Conservation (phyloP, 23 tunicate species). For the Halocynthia roretzi region DNA sequence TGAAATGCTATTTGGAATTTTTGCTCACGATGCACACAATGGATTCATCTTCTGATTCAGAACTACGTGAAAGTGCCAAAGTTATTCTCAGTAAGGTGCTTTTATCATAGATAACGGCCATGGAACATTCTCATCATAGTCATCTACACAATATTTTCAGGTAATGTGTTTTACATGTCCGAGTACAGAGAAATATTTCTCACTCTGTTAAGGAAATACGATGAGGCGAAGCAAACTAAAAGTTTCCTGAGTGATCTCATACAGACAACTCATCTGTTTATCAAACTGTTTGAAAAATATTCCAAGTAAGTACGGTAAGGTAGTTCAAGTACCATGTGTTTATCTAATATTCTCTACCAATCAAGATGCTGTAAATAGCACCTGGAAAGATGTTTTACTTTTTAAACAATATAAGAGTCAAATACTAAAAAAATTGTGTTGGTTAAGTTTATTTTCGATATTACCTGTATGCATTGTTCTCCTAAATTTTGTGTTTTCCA, state of each 20-base stretch:
- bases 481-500: too few species aligned
- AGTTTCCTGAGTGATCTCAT: conserved; percentile 54
- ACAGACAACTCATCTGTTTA: conserved; percentile 62
- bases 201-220: conserved; percentile 68
- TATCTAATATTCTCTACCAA: neutral
- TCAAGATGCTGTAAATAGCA: too few species aligned
- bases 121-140: neutral
- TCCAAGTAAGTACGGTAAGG: conserved; percentile 70
- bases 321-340: neutral
- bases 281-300: conserved; percentile 78
- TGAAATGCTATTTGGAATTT: conserved; percentile 84
- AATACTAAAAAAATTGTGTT: too few species aligned
- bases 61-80: conserved; percentile 65
- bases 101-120: too few species aligned
- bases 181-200: conserved; percentile 84
- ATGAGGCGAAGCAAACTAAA: conserved; percentile 69
- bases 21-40: conserved; percentile 63
- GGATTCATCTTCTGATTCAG: conserved; percentile 33
- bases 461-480: too few species aligned
- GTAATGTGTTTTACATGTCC: conserved; percentile 69
- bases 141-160: conserved; percentile 15
- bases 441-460: too few species aligned
- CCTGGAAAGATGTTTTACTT: too few species aligned
- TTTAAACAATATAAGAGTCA: too few species aligned
- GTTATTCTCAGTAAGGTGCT: conserved; percentile 62